Base-by-base conservation (phyloP, 2,113 vertebrate species). In the Daubentonia madagascariensis region DNA sequence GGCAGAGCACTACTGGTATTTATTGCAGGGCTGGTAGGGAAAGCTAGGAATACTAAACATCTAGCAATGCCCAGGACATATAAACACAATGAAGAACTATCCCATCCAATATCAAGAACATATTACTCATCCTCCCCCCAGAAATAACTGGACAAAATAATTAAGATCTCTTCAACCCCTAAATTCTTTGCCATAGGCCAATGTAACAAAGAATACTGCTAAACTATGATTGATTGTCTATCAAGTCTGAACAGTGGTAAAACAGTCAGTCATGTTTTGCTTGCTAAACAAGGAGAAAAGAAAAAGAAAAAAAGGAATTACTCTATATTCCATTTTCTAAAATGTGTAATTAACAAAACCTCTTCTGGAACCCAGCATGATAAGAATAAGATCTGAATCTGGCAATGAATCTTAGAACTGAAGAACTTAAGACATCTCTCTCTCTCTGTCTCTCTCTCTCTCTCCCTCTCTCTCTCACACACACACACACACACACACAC, bases 241-340 rank as follows among this genome's bases (percentile, higher is more conserved):
- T 40, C 50, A 84, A 67, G 4, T 84, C n/a, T 61, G 57, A 94
- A 85, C 22, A 57, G 20, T 76, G 2, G 32, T 35, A 35, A 85
- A 81, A 83, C 8, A 84, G n/a, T 35, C 90, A 76, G 48, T 75
- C 83, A 89, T 57, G 35, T 25, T 95, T 83, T 89, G 30, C 73
- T 79, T 43, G 5, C 13, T 85, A 92, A 65, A 96, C 57, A 28
- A 70, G 50, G 65, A 96, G 18, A 61, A 93, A 85, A 89, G 57
- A 87, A 94, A 75, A 95, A 73, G n/a, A n/a, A 89, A 86, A 90
- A 83, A 85, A 72, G 13, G 50, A 85, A 78, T 91, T 57, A 85
- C 25, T 13, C 68, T 94, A n/a, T 1, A 91, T 32, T 85, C 92
- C 45, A 81, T 79, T 35, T 67, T 85, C 6, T 78, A 85, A 95